Evolutionary conservation across 2,113 vertebrate genomes (phyloP).

Genomic region (Callopanchax toddi): DNA sequence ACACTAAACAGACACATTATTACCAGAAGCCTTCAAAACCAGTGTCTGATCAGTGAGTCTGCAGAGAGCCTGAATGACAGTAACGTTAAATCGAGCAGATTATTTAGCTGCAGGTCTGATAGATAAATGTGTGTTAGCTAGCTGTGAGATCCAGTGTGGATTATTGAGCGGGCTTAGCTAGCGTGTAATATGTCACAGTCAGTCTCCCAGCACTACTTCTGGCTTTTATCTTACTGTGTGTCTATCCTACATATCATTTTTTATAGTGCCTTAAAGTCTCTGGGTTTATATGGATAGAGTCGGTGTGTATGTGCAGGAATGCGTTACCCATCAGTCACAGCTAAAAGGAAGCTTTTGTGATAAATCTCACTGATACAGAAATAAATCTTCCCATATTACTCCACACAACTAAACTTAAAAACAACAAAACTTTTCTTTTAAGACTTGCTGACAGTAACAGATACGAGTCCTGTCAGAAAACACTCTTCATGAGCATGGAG

Average conservation of each 20-base stretch:
- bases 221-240: conserved; percentile 36
- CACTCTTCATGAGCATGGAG: no score
- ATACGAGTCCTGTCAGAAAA: no score
- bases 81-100: neutral
- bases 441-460: no score
- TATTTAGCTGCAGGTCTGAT: conserved; percentile 1
- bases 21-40: neutral
- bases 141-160: conserved; percentile 34
- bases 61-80: no score
- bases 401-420: no score
- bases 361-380: no score
- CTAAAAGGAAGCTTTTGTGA: no score
- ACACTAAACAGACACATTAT: neutral
- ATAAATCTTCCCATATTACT: no score
- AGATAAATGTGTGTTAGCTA: conserved; percentile 21
- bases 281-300: conserved; percentile 2
- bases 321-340: conserved; percentile 25
- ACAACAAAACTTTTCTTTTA: no score
- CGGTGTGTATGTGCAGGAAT: conserved; percentile 5
- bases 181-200: no score
- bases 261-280: conserved; percentile 11
- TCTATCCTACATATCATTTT: conserved; percentile 40
- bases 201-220: no score
- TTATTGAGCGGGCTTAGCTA: conserved; percentile 34
- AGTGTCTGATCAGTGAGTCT: neutral